Percentiles rank a stretch among this genome's conserved stretches.
These are phyloP conservation scores for Papilio polyxenes DNA, from an alignment of 1,140 invertebrate species.

Conservation along the genomic window DNA sequence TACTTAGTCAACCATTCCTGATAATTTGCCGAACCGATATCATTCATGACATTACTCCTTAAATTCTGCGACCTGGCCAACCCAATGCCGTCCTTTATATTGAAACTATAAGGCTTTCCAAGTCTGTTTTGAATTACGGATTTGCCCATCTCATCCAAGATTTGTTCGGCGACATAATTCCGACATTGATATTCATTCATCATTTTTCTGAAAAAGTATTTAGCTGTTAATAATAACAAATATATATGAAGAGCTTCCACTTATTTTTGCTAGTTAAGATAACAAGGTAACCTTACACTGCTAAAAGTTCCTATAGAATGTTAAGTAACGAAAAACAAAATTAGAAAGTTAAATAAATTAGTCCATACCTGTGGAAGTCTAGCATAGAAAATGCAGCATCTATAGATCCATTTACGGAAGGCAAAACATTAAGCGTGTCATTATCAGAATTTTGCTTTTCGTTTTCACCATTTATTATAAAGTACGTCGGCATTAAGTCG, in stretches of 20 bases:
- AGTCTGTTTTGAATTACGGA: slow-evolving; percentile 64
- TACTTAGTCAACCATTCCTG: slow-evolving; percentile 86
- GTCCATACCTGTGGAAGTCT: slow-evolving; percentile 83
- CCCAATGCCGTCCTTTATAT: slow-evolving; percentile 21
- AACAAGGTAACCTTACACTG: not conserved
- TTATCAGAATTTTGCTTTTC: slow-evolving; percentile 41
- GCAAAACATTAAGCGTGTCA: slow-evolving; percentile 30
- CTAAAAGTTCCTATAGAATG: not conserved
- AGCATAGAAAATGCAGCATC: slow-evolving; percentile 82
- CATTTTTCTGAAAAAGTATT: slow-evolving; percentile 79
- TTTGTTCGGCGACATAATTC: slow-evolving; percentile 86
- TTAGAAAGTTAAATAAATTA: no score
- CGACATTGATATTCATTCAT: slow-evolving; percentile 88
- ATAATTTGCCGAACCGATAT: slow-evolving; percentile 85
- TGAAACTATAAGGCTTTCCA: slow-evolving; percentile 54
- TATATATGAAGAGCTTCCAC: not conserved
- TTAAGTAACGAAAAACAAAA: not conserved
- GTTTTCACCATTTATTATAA: slow-evolving; percentile 69
- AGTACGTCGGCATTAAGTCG: slow-evolving; percentile 83
- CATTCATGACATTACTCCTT: slow-evolving; percentile 80
- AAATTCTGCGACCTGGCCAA: slow-evolving; percentile 54
- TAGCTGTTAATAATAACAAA: not conserved
- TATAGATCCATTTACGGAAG: slow-evolving; percentile 79
- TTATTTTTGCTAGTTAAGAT: not conserved
- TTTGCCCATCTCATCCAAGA: slow-evolving; percentile 83